Conservation (phyloP, 2,888 invertebrate genomes). For the Noctua pronuba region DNA sequence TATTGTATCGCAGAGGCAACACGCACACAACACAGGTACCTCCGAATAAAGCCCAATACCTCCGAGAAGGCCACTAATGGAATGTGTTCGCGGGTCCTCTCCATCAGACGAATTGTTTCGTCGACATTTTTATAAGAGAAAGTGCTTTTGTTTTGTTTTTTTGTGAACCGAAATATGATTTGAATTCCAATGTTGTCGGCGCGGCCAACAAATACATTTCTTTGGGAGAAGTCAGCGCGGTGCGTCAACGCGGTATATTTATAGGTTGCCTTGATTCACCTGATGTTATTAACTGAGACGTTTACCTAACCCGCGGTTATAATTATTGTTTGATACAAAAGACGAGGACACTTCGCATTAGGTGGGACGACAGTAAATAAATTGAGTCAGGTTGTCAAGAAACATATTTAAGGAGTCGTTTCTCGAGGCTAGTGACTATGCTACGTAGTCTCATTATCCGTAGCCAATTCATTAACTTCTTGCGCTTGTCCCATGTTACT, state of each 20-base stretch:
- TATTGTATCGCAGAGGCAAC: background rate
- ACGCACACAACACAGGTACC: background rate
- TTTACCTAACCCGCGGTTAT: background rate
- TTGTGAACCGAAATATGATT: constrained; percentile 36
- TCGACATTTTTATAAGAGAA: constrained; percentile 29
- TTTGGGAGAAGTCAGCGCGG: constrained; percentile 11
- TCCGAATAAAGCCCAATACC: background rate
- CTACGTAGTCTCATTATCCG: background rate
- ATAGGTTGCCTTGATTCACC: background rate
- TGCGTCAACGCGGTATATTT: constrained; percentile 7
- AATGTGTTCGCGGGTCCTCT: constrained; percentile 28
- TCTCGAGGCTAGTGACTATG: background rate
- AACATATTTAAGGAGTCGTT: background rate
- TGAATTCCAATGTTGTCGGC: constrained; percentile 30
- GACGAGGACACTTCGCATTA: background rate
- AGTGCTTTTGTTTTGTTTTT: constrained; percentile 26
- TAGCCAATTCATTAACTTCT: too few species aligned
- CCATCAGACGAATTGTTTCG: constrained; percentile 29
- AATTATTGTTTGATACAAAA: background rate
- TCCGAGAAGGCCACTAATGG: constrained; percentile 42
- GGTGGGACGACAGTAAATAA: background rate
- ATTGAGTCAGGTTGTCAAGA: background rate
- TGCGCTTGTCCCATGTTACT: too few species aligned
- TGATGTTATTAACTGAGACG: constrained; percentile 17
- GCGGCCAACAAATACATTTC: constrained; percentile 16